phyloP scores from a whole-genome alignment of 2,888 invertebrate genomes.

The Macrosiphum euphorbiae region DNA sequence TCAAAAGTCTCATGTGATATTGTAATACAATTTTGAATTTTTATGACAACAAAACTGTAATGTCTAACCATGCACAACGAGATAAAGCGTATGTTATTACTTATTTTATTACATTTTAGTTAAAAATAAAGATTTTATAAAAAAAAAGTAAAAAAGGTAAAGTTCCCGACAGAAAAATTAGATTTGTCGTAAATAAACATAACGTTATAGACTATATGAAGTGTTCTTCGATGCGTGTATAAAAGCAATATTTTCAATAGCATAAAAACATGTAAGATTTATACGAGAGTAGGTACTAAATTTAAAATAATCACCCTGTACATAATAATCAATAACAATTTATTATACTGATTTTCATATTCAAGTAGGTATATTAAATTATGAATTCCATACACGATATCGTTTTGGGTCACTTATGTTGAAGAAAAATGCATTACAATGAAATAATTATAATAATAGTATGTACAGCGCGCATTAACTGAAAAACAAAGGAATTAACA shows the following conservation, averaged over 20 bases:
- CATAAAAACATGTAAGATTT: not conserved
- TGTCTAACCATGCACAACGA: not conserved
- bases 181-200: not conserved
- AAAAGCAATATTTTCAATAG: not conserved
- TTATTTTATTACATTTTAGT: not conserved
- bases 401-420: not conserved
- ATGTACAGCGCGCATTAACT: not conserved
- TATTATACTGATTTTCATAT: not conserved
- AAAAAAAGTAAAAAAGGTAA: not conserved
- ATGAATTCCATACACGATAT: not conserved
- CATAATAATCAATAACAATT: not conserved
- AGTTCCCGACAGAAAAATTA: not conserved
- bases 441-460: not conserved
- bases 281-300: not conserved
- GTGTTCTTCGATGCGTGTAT: not conserved
- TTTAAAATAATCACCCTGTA: not conserved
- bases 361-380: not conserved
- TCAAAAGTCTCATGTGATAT: not conserved
- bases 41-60: not conserved
- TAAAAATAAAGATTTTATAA: not conserved
- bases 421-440: constrained; percentile 1
- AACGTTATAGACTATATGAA: not conserved
- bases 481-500: not conserved
- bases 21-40: not conserved
- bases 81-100: not conserved